These are phyloP conservation scores for Stictocephala bisonia DNA, from an alignment of 2,888 invertebrate genomes.

Conservation along the genomic window DNA sequence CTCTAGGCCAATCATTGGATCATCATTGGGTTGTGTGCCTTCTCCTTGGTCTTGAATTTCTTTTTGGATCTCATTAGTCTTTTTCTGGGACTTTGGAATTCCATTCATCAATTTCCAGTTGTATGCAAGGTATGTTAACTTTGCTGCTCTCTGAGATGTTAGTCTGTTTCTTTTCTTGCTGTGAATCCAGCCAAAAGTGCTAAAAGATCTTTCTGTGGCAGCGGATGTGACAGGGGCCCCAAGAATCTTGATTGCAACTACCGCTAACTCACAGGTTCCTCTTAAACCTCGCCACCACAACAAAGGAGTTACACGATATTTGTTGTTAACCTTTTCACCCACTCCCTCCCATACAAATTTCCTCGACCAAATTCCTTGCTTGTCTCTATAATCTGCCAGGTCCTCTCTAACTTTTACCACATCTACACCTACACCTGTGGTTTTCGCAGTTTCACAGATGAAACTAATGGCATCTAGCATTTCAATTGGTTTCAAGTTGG, in stretches of 20 bases:
- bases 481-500: slow-evolving; percentile 45
- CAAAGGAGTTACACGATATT: slow-evolving; percentile 27
- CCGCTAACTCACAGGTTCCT: slow-evolving; percentile 27
- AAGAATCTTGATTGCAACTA: slow-evolving; percentile 9
- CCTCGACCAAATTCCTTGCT: slow-evolving; percentile 48
- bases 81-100: slow-evolving; percentile 23
- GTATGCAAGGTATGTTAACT: slow-evolving; percentile 38
- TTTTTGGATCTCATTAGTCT: slow-evolving; percentile 35
- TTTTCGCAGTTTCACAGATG: slow-evolving; percentile 44
- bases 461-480: slow-evolving; percentile 49
- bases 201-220: slow-evolving; percentile 59
- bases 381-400: slow-evolving; percentile 42
- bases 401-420: slow-evolving; percentile 29
- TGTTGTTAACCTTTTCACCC: slow-evolving; percentile 1
- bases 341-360: slow-evolving; percentile 25
- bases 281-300: slow-evolving; percentile 22
- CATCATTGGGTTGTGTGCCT: slow-evolving; percentile 20
- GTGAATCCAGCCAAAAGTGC: slow-evolving; percentile 58
- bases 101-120: slow-evolving; percentile 41
- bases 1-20: slow-evolving; percentile 29
- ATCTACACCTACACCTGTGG: neutral
- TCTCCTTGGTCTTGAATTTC: slow-evolving; percentile 34
- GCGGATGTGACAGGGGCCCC: slow-evolving; percentile 8
- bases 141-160: slow-evolving; percentile 55
- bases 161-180: slow-evolving; percentile 57